phyloP scores from a whole-genome alignment of 2,888 invertebrate species.

The Baccha elongata region DNA sequence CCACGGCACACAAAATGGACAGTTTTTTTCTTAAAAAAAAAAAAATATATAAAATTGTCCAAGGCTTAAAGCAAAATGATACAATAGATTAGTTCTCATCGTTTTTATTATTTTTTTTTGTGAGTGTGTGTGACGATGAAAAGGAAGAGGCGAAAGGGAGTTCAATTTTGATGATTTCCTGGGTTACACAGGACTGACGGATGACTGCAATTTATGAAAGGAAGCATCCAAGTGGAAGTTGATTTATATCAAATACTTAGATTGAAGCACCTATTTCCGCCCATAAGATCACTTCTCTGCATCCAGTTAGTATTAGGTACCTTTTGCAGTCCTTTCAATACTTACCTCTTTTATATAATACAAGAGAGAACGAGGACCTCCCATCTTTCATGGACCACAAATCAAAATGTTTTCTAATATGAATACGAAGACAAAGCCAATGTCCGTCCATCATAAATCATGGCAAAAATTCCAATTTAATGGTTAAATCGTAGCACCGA shows the following conservation, averaged over 20 bases:
- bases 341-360: constrained; percentile 10
- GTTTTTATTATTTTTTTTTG: not conserved
- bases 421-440: constrained; percentile 71
- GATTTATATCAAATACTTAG: constrained; percentile 59
- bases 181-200: constrained; percentile 48
- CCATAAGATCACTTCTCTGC: constrained; percentile 2
- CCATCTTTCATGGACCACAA: constrained; percentile 57
- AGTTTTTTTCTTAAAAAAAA: not conserved
- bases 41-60: constrained; percentile 1
- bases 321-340: constrained; percentile 16
- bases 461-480: constrained; percentile 74
- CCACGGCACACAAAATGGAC: not conserved
- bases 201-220: constrained; percentile 62
- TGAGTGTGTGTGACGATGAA: not conserved
- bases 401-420: constrained; percentile 72
- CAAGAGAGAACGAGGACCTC: not conserved
- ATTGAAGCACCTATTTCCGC: constrained; percentile 46
- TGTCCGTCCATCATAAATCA: constrained; percentile 72
- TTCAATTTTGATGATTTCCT: constrained; percentile 62
- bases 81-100: constrained; percentile 17
- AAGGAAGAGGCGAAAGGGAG: constrained; percentile 23
- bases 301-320: constrained; percentile 2
- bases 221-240: constrained; percentile 57
- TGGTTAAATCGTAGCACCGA: constrained; percentile 57
- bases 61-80: not conserved